phyloP scores from a whole-genome alignment of 2,113 vertebrate genomes.

The Petaurus breviceps region DNA sequence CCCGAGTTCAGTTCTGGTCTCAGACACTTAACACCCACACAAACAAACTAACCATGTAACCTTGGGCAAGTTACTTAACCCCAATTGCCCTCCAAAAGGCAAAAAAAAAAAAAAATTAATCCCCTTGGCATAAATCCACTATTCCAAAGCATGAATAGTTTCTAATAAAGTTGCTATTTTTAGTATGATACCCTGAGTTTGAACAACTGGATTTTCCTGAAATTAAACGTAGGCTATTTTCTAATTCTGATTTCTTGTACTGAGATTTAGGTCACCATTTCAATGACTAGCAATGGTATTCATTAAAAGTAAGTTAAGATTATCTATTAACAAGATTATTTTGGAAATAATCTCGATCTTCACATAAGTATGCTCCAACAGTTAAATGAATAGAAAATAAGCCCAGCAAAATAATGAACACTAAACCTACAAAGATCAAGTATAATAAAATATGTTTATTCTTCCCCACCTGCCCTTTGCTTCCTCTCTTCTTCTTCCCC shows the following conservation, averaged over 20 bases:
- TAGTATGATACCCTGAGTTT: not conserved
- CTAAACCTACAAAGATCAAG: not conserved
- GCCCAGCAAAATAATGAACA: not conserved
- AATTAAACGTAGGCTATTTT: not conserved
- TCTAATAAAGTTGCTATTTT: not conserved
- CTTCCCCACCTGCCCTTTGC: not conserved
- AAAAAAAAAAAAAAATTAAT: too few species aligned
- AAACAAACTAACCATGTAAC: too few species aligned
- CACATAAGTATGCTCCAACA: conserved; percentile 3
- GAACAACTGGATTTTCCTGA: not conserved
- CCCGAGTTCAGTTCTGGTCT: too few species aligned
- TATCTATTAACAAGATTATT: not conserved
- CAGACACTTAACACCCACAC: too few species aligned
- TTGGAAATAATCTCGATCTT: conserved; percentile 33
- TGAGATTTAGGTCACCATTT: not conserved
- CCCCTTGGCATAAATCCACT: not conserved
- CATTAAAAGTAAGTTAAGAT: conserved; percentile 1
- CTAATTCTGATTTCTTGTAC: conserved; percentile 29
- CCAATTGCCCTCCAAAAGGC: too few species aligned
- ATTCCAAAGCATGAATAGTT: not conserved
- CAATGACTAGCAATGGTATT: not conserved
- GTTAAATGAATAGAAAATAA: not conserved
- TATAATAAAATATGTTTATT: not conserved
- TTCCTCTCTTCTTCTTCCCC: not conserved
- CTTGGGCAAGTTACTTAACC: too few species aligned